These are phyloP conservation scores for Ophioninae sp. DNA, from an alignment of 2,888 invertebrate species.

Conservation along the genomic window DNA sequence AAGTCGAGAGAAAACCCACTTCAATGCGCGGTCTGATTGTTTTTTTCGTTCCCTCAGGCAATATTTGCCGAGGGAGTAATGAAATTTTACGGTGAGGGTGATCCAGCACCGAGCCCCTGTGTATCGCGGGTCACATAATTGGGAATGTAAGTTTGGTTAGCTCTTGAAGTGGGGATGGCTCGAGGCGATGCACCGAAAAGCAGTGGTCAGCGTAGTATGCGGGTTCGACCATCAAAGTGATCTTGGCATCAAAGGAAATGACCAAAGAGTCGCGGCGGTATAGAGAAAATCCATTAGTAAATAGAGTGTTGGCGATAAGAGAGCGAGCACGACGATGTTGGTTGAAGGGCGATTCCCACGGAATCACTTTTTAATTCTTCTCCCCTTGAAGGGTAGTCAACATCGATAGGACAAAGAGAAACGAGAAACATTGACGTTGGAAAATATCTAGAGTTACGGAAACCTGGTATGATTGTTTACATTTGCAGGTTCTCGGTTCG, in stretches of 20 bases:
- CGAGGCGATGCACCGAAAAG: conserved; percentile 1
- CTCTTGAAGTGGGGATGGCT: conserved; percentile 11
- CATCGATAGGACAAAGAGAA: neutral
- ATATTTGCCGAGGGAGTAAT: neutral
- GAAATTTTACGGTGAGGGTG: neutral
- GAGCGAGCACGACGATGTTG: neutral
- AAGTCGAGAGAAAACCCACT: neutral
- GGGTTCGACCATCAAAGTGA: conserved; percentile 8
- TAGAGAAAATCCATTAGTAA: conserved; percentile 2
- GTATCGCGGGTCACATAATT: neutral
- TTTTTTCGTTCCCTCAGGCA: neutral
- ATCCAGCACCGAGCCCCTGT: neutral
- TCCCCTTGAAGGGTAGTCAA: neutral
- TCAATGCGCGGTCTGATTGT: neutral
- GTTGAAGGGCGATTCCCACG: no score
- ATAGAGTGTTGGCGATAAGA: neutral
- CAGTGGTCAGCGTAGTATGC: conserved; percentile 1
- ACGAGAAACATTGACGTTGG: neutral
- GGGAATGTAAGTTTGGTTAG: conserved; percentile 10
- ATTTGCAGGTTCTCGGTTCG: neutral
- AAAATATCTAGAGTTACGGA: neutral
- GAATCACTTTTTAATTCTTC: neutral
- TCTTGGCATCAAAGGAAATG: conserved; percentile 30
- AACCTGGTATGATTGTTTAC: neutral
- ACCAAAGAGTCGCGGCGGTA: conserved; percentile 5